Evolutionary conservation across 2,888 invertebrate genomes (phyloP).

Genomic region (Molorchus minor): DNA sequence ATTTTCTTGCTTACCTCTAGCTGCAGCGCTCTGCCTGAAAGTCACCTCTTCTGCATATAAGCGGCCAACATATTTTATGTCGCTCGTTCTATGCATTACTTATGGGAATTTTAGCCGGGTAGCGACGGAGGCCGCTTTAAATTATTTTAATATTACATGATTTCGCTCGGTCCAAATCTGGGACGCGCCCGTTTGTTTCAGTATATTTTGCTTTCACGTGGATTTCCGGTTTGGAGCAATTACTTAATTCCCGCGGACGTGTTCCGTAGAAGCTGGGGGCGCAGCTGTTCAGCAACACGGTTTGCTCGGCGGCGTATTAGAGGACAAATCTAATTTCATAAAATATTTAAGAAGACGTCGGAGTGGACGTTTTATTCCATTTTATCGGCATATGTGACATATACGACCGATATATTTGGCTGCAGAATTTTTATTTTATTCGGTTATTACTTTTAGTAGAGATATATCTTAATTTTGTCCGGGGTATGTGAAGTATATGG

Average conservation of each 20-base stretch:
- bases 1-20: too few relatives aligned
- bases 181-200: conserved; percentile 44
- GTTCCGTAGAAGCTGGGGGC: conserved; percentile 2
- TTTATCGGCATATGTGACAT: conserved; percentile 46
- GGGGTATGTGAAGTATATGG: conserved; percentile 23
- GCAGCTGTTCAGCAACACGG: conserved; percentile 4
- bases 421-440: conserved; percentile 41
- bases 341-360: conserved; percentile 39
- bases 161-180: conserved; percentile 59
- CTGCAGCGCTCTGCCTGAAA: too few relatives aligned
- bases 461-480: conserved; percentile 40
- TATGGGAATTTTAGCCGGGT: conserved; percentile 45
- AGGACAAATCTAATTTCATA: conserved; percentile 43
- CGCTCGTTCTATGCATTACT: conserved; percentile 51
- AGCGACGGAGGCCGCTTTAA: conserved; percentile 53
- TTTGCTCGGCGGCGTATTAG: conserved; percentile 9
- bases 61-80: conserved; percentile 54
- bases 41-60: conserved; percentile 52
- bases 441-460: conserved; percentile 39
- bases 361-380: conserved; percentile 39
- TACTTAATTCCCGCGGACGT: conserved; percentile 19
- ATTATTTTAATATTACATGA: conserved; percentile 62
- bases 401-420: conserved; percentile 46
- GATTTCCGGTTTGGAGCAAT: conserved; percentile 19
- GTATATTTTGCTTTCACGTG: conserved; percentile 18